Evolutionary conservation across 2,113 vertebrate genomes (phyloP).

Genomic region (Barnardius zonarius): DNA sequence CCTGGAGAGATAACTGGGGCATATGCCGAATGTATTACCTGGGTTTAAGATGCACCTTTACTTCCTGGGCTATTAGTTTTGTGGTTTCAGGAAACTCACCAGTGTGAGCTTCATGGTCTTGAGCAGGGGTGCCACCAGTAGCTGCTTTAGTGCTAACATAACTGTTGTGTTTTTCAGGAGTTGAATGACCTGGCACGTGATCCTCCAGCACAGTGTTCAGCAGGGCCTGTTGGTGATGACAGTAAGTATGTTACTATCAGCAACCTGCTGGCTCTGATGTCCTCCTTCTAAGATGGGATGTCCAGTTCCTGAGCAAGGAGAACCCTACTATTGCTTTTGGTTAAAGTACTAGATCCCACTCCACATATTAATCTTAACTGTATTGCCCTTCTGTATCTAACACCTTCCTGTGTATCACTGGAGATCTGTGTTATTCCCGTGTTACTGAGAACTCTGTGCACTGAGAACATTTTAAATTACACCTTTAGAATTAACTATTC

Average conservation of each 20-base stretch:
- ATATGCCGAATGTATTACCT: fast-evolving
- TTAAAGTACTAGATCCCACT: neutral
- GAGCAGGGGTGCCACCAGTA: neutral
- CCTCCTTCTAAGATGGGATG: neutral
- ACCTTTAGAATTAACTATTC: neutral
- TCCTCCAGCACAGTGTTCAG: conserved; percentile 97
- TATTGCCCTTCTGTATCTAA: neutral
- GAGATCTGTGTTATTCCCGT: neutral
- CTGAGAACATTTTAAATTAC: neutral
- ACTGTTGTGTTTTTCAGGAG: conserved; percentile 77
- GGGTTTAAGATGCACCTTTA: neutral
- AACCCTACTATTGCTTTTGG: neutral
- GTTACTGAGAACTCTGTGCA: too few species aligned
- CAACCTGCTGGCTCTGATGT: neutral
- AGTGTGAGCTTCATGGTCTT: fast-evolving
- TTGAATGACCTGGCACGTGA: conserved; percentile 98
- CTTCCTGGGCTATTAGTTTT: neutral
- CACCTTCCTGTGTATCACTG: neutral
- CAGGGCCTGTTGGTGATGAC: conserved; percentile 97
- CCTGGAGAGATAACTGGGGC: neutral
- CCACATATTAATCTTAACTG: neutral
- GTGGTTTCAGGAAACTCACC: neutral
- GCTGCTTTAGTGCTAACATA: neutral
- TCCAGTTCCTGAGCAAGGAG: neutral
- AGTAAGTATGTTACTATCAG: conserved; percentile 48